Percentiles rank a stretch among this genome's conserved stretches.
These are phyloP conservation scores for Drosophila fulvimacula DNA, from an alignment of 2,888 invertebrate species.

Conservation along the genomic window DNA sequence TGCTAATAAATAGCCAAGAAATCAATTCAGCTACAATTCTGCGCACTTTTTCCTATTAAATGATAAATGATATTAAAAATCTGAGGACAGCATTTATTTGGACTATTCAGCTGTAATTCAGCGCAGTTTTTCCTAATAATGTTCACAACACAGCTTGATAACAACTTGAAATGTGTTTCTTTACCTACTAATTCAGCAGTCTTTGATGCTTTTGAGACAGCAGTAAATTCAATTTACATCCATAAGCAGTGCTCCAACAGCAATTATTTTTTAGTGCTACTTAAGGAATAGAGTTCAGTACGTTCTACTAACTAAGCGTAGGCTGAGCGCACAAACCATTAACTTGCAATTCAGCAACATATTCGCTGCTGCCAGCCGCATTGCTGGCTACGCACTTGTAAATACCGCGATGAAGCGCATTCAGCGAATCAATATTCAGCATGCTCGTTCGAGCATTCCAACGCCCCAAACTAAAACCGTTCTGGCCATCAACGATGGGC, in stretches of 20 bases:
- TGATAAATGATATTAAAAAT: not conserved
- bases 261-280: constrained; percentile 42
- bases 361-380: constrained; percentile 89
- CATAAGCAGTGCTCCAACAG: constrained; percentile 58
- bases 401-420: constrained; percentile 89
- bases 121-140: not conserved
- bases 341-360: constrained; percentile 87
- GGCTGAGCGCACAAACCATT: constrained; percentile 85
- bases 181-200: constrained; percentile 23
- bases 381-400: constrained; percentile 92
- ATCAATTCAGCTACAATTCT: not conserved
- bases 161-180: not conserved
- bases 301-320: constrained; percentile 36
- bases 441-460: constrained; percentile 84
- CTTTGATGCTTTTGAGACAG: constrained; percentile 17
- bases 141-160: constrained; percentile 26
- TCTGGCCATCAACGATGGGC: constrained; percentile 84
- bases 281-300: constrained; percentile 39
- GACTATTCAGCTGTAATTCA: constrained; percentile 8
- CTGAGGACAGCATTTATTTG: not conserved
- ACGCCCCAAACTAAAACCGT: constrained; percentile 84
- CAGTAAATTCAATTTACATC: constrained; percentile 3
- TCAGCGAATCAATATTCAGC: constrained; percentile 87
- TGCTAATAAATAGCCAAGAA: not conserved
- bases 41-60: not conserved